Evolutionary conservation across 2,888 invertebrate genomes (phyloP), one percentile per base, ranked within the genome.

Genomic region (Parnassius smintheus): DNA sequence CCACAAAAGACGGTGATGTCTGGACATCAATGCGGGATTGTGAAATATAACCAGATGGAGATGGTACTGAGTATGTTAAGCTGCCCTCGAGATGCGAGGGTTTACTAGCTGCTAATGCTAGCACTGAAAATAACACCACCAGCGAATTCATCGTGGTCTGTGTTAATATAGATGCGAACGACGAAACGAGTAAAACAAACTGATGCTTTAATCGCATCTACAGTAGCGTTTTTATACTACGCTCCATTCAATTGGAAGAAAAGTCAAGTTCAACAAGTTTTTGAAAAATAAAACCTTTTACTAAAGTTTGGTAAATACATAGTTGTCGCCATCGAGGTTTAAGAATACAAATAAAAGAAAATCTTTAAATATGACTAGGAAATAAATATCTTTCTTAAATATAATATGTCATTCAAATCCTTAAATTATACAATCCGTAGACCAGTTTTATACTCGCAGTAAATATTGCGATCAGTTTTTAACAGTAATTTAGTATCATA

Each of bases 71-170:
- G 51, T 78, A 69, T 77, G 80, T 63, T 64, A 77, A 58, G 69
- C 81, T 72, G 3, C 46, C 46, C 1, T 67, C 45, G n/a, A 75
- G 65, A 48, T 73, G 74, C 3, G 83, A 82, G 13, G 83, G 85
- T 58, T 76, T 74, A 71, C 86, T 82, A 9, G 80, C 72, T 64
- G 81, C 81, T 68, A 86, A 75, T 81, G 76, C 92, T 87, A 94
- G 86, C 81, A 94, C 87, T 81, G 93, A 94, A 84, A 93, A 92
- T 85, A 94, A 93, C 87, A 93, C 93, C 92, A 93, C 93, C 93
- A 92, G 86, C 92, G 92, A 92, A 75, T 92, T 92, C 93, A 93
- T 93, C 85, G 88, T 91, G 90, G 92, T 92, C 92, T 92, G 92
- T 92, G 92, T 90, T 89, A 82, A 82, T 89, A 88, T 86, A 87